Evolutionary conservation across 1,140 invertebrate species (phyloP).

Genomic region (Drosophila simulans): DNA sequence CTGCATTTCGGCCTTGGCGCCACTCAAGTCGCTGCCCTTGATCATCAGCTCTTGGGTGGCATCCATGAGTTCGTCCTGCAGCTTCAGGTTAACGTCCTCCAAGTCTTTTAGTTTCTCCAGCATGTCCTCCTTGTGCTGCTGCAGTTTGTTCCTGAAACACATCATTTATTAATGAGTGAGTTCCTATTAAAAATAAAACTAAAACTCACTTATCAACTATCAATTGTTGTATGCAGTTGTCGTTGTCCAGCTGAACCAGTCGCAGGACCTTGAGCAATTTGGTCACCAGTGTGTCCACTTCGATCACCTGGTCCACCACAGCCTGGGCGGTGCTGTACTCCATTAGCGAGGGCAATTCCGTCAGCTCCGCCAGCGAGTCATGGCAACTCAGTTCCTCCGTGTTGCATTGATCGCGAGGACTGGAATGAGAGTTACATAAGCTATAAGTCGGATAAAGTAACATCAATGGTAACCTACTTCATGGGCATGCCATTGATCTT

Average conservation of each 20-base stretch:
- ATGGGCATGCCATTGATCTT: conserved; percentile 64
- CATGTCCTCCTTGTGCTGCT: conserved; percentile 84
- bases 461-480: conserved; percentile 45
- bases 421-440: conserved; percentile 1
- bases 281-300: conserved; percentile 90
- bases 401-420: conserved; percentile 73
- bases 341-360: conserved; percentile 84
- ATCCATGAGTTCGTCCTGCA: conserved; percentile 86
- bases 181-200: too few relatives aligned
- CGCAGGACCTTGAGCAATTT: conserved; percentile 90
- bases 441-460: background rate
- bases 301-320: conserved; percentile 90
- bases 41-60: conserved; percentile 85
- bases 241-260: conserved; percentile 89
- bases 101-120: conserved; percentile 86
- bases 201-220: conserved; percentile 84
- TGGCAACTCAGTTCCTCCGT: conserved; percentile 83
- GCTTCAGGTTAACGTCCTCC: conserved; percentile 85
- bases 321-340: conserved; percentile 85
- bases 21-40: conserved; percentile 85
- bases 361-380: conserved; percentile 84
- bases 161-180: background rate
- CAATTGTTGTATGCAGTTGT: conserved; percentile 88
- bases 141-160: conserved; percentile 76
- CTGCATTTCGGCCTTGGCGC: conserved; percentile 85